Base-by-base conservation (phyloP, 1,140 invertebrate species). In the Archivesica marissinica region DNA sequence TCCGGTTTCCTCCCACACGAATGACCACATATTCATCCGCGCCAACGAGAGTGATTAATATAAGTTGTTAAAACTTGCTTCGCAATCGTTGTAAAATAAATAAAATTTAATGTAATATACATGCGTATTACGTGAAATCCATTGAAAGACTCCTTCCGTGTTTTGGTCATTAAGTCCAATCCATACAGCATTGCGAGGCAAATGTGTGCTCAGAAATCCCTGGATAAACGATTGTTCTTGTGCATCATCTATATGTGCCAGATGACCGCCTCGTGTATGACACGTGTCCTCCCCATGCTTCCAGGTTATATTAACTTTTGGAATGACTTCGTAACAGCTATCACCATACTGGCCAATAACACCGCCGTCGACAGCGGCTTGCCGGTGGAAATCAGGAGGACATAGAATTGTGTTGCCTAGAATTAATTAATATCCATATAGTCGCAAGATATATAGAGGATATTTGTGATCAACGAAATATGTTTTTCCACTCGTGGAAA, bases 261-360 rank as follows among this genome's bases (percentile, higher is more conserved):
- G 61, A 23, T 80, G 78, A 2, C 78, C 78, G 15, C 78, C 78
- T 25, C 17, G 23, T 3, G 0, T 0, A 3, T n/a, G 20, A 70
- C 78, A 80, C 4, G 54, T 7, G 9, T 35, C 3, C 44, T 80
- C 78, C 15, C 15, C 64, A 50, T 80, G 30, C 2, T 23, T 7
- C 78, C 78, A 80, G 13, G 44, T 13, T n/a, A 50, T 17, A n/a
- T 35, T 80, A 30, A 20, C 7, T 9, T 79, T 52, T 47, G 28
- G 39, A 25, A 68, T 11, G 4, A 80, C 9, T 68, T 80, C 78
- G 30, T 80, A 80, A 56, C 78, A 80, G 35, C 44, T 66, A 1
- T 54, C n/a, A 20, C 30, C 64, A 39, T 80, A 38, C 33, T 80
- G 59, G n/a, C 25, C 78, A n/a, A 80, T 20, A 9, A 35, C 13